A percentile compares a stretch with the other conserved stretches of the same genome.
Conservation (phyloP, 2,888 invertebrate species). For the Meta bourneti region DNA sequence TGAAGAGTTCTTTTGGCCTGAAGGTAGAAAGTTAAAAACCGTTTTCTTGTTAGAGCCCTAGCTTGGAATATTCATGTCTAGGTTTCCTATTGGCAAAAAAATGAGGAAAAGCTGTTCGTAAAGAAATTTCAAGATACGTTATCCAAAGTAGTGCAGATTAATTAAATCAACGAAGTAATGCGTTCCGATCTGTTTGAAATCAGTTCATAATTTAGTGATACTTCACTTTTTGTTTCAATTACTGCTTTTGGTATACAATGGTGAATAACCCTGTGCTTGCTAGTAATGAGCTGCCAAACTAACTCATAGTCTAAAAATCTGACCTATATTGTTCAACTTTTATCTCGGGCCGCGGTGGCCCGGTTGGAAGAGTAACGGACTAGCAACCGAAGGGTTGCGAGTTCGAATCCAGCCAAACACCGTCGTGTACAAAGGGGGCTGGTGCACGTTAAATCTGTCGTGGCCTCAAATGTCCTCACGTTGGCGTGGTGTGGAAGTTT, state of each 20-base stretch:
- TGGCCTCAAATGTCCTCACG: no score
- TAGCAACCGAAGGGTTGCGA: no score
- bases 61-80: background rate
- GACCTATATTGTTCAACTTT: no score
- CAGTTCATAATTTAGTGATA: background rate
- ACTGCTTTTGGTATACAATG: background rate
- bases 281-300: background rate
- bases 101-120: background rate
- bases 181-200: conserved; percentile 13
- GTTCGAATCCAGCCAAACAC: no score
- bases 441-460: no score
- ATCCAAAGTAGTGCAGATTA: background rate
- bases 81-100: background rate
- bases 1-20: background rate
- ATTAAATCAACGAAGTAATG: conserved; percentile 3
- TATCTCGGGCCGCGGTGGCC: no score
- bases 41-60: background rate
- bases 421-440: no score
- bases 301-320: no score
- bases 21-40: conserved; percentile 18
- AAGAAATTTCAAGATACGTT: background rate
- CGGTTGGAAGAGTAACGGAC: no score
- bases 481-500: no score
- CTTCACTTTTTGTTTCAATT: background rate
- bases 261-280: background rate